A percentile compares a stretch with the other conserved stretches of the same genome.
Evolutionary conservation across 2,797 vertebrate genomes (phyloP).

Genomic region (Petrocephalus schoutedeni): DNA sequence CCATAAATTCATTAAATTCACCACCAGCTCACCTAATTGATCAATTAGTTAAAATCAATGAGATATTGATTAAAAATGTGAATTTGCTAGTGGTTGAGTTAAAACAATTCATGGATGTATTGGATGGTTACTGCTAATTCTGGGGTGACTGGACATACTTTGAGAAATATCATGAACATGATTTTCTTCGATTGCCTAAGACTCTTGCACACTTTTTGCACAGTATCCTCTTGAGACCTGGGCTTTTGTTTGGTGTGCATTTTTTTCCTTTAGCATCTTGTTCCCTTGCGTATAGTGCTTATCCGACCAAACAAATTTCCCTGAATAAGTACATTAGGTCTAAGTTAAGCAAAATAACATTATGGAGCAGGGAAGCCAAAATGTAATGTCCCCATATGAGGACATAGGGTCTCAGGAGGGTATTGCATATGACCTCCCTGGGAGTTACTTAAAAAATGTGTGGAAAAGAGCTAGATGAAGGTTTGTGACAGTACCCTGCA

Average conservation of each 20-base stretch:
- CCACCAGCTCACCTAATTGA: background rate
- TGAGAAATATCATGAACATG: background rate
- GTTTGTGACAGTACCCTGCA: background rate
- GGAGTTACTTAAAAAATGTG: background rate
- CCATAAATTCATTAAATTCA: background rate
- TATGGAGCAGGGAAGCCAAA: too few relatives aligned
- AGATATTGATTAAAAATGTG: background rate
- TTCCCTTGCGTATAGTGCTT: too few relatives aligned
- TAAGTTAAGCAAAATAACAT: too few relatives aligned
- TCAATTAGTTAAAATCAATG: background rate
- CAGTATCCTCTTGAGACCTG: too few relatives aligned
- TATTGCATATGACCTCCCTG: background rate
- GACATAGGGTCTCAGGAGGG: too few relatives aligned
- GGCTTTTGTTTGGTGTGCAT: too few relatives aligned
- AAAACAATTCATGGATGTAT: background rate
- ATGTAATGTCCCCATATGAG: too few relatives aligned
- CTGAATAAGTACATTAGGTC: too few relatives aligned
- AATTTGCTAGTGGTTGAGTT: background rate
- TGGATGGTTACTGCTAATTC: background rate
- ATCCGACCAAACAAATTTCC: too few relatives aligned
- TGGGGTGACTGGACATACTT: background rate
- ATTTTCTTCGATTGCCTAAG: background rate
- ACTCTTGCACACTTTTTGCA: background rate
- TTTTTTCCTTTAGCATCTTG: too few relatives aligned
- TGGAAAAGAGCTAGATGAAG: background rate